Conservation (phyloP, 2,113 vertebrate genomes). For the Fulmarus glacialis region DNA sequence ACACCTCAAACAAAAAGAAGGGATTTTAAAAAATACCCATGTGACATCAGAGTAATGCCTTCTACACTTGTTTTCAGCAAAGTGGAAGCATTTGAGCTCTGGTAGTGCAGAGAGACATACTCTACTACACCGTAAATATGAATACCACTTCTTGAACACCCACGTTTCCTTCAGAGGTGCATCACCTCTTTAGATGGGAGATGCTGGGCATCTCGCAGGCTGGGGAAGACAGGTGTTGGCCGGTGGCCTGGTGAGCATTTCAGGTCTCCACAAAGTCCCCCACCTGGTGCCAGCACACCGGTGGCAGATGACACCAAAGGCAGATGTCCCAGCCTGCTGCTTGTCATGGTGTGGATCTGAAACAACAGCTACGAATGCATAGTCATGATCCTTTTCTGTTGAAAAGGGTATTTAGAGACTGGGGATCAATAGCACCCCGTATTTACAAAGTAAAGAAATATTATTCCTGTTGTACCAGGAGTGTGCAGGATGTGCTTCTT, state of each 20-base stretch:
- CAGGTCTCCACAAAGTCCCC: not conserved
- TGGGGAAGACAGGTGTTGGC: not conserved
- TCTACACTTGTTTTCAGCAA: not conserved
- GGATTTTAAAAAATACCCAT: not conserved
- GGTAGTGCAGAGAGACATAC: not conserved
- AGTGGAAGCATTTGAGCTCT: not conserved
- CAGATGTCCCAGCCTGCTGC: not conserved
- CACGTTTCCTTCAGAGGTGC: fast-evolving
- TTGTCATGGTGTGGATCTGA: not conserved
- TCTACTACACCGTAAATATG: fast-evolving
- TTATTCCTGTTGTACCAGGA: not conserved
- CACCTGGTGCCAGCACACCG: not conserved
- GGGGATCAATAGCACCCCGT: not conserved
- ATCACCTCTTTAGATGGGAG: not conserved
- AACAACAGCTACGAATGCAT: not conserved
- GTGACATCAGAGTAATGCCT: not conserved
- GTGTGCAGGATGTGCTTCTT: not conserved
- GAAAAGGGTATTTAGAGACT: not conserved
- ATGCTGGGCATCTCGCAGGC: not conserved
- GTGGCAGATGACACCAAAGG: no score
- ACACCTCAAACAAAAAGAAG: not conserved
- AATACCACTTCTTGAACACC: not conserved
- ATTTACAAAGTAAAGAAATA: not conserved
- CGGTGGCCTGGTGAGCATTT: not conserved
- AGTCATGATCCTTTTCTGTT: not conserved